These are phyloP conservation scores for Neodiprion pinetum DNA, from an alignment of 1,140 invertebrate species.

Conservation along the genomic window DNA sequence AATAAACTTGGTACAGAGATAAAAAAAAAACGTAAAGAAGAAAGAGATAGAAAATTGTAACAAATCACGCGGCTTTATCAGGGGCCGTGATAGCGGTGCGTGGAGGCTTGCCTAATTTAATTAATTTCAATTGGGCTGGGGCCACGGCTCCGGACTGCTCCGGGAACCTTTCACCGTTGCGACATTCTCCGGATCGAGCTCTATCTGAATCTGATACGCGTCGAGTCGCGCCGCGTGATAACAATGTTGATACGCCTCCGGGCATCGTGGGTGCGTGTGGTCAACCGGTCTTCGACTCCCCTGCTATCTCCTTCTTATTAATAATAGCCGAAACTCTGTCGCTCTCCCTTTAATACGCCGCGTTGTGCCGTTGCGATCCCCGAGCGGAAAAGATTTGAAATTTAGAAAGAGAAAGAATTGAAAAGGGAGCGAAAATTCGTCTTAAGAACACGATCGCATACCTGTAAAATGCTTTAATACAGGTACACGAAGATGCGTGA, in stretches of 20 bases:
- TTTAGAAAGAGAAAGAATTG: no score
- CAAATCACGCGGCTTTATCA: not conserved
- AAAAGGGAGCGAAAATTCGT: no score
- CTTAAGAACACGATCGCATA: no score
- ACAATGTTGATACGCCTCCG: conserved; percentile 47
- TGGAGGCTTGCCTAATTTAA: conserved; percentile 47
- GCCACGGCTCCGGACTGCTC: conserved; percentile 28
- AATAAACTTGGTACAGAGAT: not conserved
- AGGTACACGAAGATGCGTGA: no score
- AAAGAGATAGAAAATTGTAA: not conserved
- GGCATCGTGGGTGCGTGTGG: conserved; percentile 39
- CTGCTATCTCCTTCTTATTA: not conserved
- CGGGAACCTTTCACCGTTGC: conserved; percentile 29
- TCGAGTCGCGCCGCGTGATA: conserved; percentile 35
- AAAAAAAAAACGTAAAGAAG: not conserved
- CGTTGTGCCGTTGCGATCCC: no score
- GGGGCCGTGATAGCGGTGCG: not conserved
- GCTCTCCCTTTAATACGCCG: no score
- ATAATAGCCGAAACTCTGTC: not conserved
- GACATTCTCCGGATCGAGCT: conserved; percentile 45
- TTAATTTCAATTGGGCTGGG: conserved; percentile 51
- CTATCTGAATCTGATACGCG: not conserved
- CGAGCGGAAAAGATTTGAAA: no score
- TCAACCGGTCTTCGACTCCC: conserved; percentile 5
- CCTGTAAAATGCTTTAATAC: no score